These are phyloP conservation scores for Artibeus lituratus DNA, from an alignment of 2,797 vertebrate species.

Conservation along the genomic window DNA sequence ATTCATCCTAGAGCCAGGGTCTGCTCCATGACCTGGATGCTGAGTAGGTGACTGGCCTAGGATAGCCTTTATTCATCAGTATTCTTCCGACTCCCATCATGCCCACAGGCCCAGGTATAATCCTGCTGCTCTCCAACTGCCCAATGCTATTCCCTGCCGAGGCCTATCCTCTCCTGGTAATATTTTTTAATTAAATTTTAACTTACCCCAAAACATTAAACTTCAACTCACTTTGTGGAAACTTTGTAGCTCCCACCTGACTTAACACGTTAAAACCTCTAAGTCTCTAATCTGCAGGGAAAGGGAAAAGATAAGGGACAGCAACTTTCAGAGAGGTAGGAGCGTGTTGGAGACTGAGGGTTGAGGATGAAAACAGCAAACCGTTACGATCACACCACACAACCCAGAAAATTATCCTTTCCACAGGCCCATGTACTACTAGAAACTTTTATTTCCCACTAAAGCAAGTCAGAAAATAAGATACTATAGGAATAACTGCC, in stretches of 20 bases:
- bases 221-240: not conserved
- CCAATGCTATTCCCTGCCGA: not conserved
- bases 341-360: not conserved
- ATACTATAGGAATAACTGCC: not conserved
- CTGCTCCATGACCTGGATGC: not conserved
- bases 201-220: not conserved
- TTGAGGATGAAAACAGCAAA: not conserved
- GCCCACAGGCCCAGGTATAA: not conserved
- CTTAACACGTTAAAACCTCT: not conserved
- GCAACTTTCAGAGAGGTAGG: not conserved
- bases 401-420: not conserved
- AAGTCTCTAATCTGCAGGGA: not conserved
- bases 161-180: not conserved
- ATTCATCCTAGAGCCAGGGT: not conserved
- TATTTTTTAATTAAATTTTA: not conserved
- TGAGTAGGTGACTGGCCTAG: not conserved
- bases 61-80: not conserved
- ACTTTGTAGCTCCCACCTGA: not conserved
- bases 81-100: not conserved
- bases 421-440: not conserved
- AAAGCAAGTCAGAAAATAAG: not conserved
- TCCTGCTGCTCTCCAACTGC: not conserved
- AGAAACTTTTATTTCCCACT: not conserved
- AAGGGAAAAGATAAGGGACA: not conserved
- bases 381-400: not conserved